These are phyloP conservation scores for Pangasianodon hypophthalmus DNA, from an alignment of 2,113 vertebrate species.

Conservation along the genomic window DNA sequence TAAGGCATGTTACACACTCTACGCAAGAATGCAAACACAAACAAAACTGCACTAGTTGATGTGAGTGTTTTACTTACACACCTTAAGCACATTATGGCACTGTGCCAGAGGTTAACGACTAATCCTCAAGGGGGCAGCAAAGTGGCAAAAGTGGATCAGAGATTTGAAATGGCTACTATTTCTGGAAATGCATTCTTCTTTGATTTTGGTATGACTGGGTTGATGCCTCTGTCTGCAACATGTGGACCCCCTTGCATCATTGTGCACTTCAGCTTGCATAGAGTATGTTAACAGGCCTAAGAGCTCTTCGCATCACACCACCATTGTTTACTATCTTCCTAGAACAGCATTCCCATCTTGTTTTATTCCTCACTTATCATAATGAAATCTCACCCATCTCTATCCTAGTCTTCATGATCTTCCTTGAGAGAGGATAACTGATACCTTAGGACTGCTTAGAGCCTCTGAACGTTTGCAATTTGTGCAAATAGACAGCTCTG, in stretches of 20 bases:
- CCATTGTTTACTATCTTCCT: neutral
- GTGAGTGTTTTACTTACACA: neutral
- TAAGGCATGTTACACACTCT: neutral
- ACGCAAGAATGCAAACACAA: neutral
- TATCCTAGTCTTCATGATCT: neutral
- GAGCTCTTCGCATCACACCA: neutral
- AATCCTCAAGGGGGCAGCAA: neutral
- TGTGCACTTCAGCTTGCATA: neutral
- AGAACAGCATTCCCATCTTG: neutral
- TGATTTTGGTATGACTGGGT: neutral
- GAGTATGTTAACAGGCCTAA: neutral
- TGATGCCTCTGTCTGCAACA: neutral
- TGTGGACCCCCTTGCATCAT: neutral
- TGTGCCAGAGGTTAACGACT: too few relatives aligned
- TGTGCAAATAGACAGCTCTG: conserved; percentile 69
- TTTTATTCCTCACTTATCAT: neutral
- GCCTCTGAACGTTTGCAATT: conserved; percentile 80
- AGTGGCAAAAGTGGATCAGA: neutral
- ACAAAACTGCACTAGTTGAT: neutral
- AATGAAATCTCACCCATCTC: neutral
- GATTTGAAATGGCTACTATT: neutral
- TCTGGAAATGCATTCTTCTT: neutral
- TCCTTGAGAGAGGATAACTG: neutral
- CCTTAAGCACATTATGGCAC: neutral
- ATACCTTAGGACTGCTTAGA: conserved; percentile 78